These are phyloP conservation scores for Augiades crinisus DNA, from an alignment of 2,888 invertebrate species.

Conservation along the genomic window DNA sequence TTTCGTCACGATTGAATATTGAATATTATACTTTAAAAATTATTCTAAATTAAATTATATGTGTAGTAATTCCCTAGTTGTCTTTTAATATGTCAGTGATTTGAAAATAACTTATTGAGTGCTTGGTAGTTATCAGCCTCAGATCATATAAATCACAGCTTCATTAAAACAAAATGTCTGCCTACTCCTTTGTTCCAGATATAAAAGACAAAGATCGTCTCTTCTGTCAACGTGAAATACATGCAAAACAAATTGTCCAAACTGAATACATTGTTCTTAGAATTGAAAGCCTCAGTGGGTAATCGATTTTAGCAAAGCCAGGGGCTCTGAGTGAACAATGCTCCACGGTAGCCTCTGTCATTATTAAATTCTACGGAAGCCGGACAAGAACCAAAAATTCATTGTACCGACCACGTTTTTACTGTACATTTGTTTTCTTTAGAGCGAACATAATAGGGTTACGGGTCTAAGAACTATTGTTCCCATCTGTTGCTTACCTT, in stretches of 20 bases:
- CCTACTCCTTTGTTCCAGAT: neutral
- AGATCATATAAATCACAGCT: slow-evolving; percentile 3
- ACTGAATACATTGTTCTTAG: slow-evolving; percentile 38
- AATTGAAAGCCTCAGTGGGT: slow-evolving; percentile 53
- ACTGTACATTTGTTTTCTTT: slow-evolving; percentile 65
- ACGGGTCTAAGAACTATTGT: slow-evolving; percentile 61
- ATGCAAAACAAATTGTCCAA: slow-evolving; percentile 31
- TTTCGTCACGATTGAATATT: no score
- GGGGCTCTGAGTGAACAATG: slow-evolving; percentile 58
- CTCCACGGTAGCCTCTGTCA: slow-evolving; percentile 56
- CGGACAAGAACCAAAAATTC: slow-evolving; percentile 52
- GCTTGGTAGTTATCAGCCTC: neutral
- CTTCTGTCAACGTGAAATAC: slow-evolving; percentile 18
- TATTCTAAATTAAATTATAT: no score
- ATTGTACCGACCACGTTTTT: slow-evolving; percentile 60
- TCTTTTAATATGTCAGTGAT: no score
- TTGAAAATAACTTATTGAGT: no score
- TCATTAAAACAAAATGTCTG: neutral
- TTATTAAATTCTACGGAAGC: slow-evolving; percentile 65
- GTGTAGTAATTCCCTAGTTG: no score
- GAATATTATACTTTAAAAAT: no score
- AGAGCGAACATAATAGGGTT: slow-evolving; percentile 67
- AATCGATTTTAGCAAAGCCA: slow-evolving; percentile 56
- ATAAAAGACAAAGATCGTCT: slow-evolving; percentile 10
- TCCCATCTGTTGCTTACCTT: slow-evolving; percentile 59